Percentiles rank a stretch among this genome's conserved stretches.
Evolutionary conservation across 1,140 invertebrate species (phyloP).

Genomic region (Drosophila lacteicornis): DNA sequence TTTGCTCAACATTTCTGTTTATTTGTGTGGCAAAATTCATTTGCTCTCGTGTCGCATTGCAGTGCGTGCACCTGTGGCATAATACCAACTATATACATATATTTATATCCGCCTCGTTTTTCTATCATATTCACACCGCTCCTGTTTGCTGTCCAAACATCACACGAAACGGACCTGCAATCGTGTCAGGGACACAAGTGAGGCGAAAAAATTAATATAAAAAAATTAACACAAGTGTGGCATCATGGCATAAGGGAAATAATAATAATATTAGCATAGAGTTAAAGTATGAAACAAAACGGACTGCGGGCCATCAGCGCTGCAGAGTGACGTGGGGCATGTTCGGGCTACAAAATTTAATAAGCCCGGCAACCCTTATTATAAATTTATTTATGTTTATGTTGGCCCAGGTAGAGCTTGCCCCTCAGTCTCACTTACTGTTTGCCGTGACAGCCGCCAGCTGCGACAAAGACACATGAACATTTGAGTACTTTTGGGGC

Average conservation of each 20-base stretch:
- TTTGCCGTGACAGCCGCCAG: constrained; percentile 67
- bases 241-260: constrained; percentile 19
- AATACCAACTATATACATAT: neutral
- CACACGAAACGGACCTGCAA: constrained; percentile 25
- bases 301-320: constrained; percentile 15
- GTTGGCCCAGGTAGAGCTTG: constrained; percentile 42
- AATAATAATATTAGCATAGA: constrained; percentile 50
- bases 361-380: constrained; percentile 63
- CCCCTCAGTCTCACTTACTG: constrained; percentile 43
- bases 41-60: constrained; percentile 39
- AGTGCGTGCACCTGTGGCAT: constrained; percentile 50
- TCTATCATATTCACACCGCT: constrained; percentile 21
- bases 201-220: constrained; percentile 27
- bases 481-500: constrained; percentile 42
- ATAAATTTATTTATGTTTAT: constrained; percentile 69
- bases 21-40: constrained; percentile 47
- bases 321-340: constrained; percentile 2
- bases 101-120: constrained; percentile 8
- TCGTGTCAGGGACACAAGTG: constrained; percentile 40
- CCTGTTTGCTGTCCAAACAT: constrained; percentile 37
- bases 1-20: constrained; percentile 25
- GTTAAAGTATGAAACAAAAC: constrained; percentile 26
- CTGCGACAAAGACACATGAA: constrained; percentile 61
- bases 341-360: constrained; percentile 51
- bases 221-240: constrained; percentile 28